These are phyloP conservation scores for Pteropus rufus DNA, from an alignment of 2,797 vertebrate genomes.

Conservation along the genomic window DNA sequence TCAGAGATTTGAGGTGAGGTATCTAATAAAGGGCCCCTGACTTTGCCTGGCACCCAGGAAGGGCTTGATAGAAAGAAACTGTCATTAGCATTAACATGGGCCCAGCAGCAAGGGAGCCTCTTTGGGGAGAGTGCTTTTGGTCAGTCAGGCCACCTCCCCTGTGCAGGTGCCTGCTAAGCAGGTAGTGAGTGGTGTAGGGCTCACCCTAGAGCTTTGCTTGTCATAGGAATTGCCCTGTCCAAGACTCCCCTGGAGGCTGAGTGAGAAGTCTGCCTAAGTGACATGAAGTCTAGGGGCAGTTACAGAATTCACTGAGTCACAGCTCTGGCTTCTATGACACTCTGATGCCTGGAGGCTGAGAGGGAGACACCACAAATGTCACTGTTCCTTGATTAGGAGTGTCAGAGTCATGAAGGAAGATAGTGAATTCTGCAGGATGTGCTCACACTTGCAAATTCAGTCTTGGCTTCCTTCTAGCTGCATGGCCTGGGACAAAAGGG, in stretches of 20 bases:
- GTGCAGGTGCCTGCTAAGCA: background rate
- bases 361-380: background rate
- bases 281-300: background rate
- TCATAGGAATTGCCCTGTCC: too few species aligned
- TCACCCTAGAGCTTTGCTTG: background rate
- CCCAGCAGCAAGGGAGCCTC: background rate
- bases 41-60: background rate
- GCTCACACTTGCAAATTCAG: background rate
- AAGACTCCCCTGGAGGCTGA: background rate
- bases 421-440: background rate
- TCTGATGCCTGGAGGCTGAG: background rate
- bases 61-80: background rate
- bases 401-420: background rate
- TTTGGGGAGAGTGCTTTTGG: background rate
- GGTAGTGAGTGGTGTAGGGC: fast-evolving
- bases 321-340: background rate
- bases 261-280: background rate
- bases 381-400: background rate
- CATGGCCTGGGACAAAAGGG: background rate
- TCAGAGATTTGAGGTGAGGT: background rate
- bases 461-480: background rate
- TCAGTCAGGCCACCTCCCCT: background rate
- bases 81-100: background rate
- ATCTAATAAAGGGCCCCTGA: background rate
- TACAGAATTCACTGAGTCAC: background rate